These are phyloP conservation scores for Drosophila punjabiensis DNA, from an alignment of 1,140 invertebrate genomes.

Conservation along the genomic window DNA sequence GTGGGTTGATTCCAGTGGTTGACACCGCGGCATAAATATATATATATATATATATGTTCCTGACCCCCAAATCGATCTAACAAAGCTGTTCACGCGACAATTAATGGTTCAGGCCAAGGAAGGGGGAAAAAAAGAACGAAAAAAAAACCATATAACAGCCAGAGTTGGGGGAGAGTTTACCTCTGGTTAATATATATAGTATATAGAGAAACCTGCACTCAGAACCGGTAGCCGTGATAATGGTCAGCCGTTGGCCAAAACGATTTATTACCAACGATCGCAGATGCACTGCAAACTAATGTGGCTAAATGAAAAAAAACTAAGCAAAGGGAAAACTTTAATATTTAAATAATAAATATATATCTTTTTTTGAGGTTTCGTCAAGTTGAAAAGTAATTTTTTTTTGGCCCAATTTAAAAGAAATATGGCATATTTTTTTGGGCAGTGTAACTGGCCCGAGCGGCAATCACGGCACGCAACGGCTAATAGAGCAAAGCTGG, in stretches of 20 bases:
- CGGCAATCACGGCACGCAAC: conserved; percentile 31
- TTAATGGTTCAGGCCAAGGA: conserved; percentile 56
- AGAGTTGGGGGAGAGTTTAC: neutral
- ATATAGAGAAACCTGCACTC: neutral
- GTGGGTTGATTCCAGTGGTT: conserved; percentile 41
- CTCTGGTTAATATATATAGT: neutral
- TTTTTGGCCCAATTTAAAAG: neutral
- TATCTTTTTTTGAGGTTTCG: neutral
- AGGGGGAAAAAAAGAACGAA: neutral
- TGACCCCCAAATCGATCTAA: conserved; percentile 64
- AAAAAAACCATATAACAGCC: neutral
- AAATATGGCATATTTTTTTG: neutral
- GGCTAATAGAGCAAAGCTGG: conserved; percentile 26
- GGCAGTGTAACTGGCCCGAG: conserved; percentile 12
- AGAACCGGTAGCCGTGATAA: conserved; percentile 72
- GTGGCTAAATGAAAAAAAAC: neutral
- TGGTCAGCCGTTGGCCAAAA: conserved; percentile 62
- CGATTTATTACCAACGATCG: conserved; percentile 32
- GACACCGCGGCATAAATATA: conserved; percentile 41
- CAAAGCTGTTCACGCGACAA: conserved; percentile 77
- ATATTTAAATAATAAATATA: neutral
- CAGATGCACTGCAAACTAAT: neutral
- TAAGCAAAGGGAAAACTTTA: too few species aligned
- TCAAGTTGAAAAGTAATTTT: neutral
- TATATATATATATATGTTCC: conserved; percentile 16